Evolutionary conservation across 2,797 vertebrate genomes (phyloP), one percentile per base, ranked within the genome.

Genomic region (Numenius phaeopus): DNA sequence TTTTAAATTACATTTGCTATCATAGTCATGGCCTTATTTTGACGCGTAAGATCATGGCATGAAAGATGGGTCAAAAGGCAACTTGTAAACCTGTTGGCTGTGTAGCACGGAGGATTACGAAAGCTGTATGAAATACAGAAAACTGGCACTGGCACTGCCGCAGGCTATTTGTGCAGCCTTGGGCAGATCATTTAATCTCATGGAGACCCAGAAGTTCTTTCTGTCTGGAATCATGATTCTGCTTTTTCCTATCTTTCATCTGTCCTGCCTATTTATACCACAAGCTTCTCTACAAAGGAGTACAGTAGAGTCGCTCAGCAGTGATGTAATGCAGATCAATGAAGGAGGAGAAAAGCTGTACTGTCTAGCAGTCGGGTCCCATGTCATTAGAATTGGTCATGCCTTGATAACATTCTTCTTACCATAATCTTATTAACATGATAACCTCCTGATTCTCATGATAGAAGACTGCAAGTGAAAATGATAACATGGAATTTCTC

Each of bases 1-100:
- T 85, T 89, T 87, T 87, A 87, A 96, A 96, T 95, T 91, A 59
- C 47, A 30, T 94, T 94, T 96, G 47, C 69, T 93, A 47, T 91
- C 93, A 57, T 95, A 94, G 81, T 89, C 84, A 78, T 50, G 55
- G 47, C 75, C 65, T 96, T 96, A 89, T 81, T 91, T 94, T 5
- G 8, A 95, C 88, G 65, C 57, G 84, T 64, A 69, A 95, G 72
- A 95, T 72, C n/a, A 70, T 2, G 4, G 66, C 57, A 81, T 57
- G 66, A 87, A 95, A 95, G 77, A 91, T n/a, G 57, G 23, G 57
- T 87, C 71, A 78, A 94, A 64, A 96, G 92, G 80, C 94, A 96
- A 94, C 93, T 95, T 77, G 71, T 77, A 89, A 91, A 59, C 23
- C 21, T 82, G 44, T 62, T 83, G 90, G 50, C 42, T 61, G 29